Evolutionary conservation across 2,888 invertebrate genomes (phyloP), one percentile per base, ranked within the genome.

Genomic region (Drosophila mayaguana): DNA sequence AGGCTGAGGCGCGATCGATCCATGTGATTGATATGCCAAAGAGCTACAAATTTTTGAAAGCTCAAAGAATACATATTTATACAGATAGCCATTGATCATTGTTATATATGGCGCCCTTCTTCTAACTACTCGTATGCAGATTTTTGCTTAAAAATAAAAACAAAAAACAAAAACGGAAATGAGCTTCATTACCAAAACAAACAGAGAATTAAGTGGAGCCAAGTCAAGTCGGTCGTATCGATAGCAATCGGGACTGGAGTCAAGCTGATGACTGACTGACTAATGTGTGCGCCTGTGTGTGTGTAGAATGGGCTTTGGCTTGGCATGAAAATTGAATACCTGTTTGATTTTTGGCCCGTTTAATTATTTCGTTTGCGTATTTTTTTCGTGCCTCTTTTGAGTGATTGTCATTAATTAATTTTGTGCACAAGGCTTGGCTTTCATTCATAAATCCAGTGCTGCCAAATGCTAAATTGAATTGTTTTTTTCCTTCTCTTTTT

Each of bases 121-220:
- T 16, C 50, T 7, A 61, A 54, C 60, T 60, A 69, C 53, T 32
- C 50, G 61, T 78, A 78, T 78, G 81, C 79, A 87, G 83, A 83
- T 77, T 77, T 70, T 65, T 75, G 14, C 61, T 73, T 9, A 54
- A 40, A 43, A 56, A 56, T 90, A 90, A 89, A 91, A 91, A 92
- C 91, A 90, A 89, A 91, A 91, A 92, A 92, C 16, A 53, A 54
- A 56, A 56, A 56, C 92, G 91, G 90, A 92, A 91, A 91, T 91
- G 91, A 87, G 85, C 86, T 89, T 91, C 91, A 91, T 91, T 91
- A 92, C 90, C 83, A 92, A 91, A 91, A 92, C 92, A 91, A 91
- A 91, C 89, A 89, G 80, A 81, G 81, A 83, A 79, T 64, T 64
- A 75, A 79, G 61, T 75, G 63, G 65, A 70, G 72, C 45, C 77